Evolutionary conservation across 1,140 invertebrate species (phyloP).

Genomic region (Scaptomyza hsui): DNA sequence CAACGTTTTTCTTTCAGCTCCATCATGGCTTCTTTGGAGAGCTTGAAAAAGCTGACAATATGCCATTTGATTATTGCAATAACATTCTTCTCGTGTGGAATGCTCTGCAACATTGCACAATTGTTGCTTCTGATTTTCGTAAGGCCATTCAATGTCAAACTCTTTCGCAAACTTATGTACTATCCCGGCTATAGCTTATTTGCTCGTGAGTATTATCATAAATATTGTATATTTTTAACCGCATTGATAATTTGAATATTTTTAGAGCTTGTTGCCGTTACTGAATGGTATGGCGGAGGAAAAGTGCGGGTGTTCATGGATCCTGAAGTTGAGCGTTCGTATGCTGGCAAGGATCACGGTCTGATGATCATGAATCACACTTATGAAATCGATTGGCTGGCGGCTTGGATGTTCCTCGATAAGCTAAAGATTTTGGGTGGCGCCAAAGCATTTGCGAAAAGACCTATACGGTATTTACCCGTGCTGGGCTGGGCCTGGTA

Average conservation of each 20-base stretch:
- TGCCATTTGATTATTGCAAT: conserved; percentile 93
- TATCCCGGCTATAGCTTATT: conserved; percentile 95
- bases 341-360: conserved; percentile 94
- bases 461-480: conserved; percentile 94
- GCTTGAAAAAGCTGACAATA: conserved; percentile 51
- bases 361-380: conserved; percentile 97
- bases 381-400: conserved; percentile 97
- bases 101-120: conserved; percentile 93
- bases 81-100: conserved; percentile 94
- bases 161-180: conserved; percentile 95
- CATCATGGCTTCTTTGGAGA: conserved; percentile 46
- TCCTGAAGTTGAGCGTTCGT: conserved; percentile 90
- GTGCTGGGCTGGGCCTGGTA: conserved; percentile 97
- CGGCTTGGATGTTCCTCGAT: conserved; percentile 94
- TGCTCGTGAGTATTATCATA: conserved; percentile 91
- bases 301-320: conserved; percentile 90
- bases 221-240: too few relatives aligned
- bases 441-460: conserved; percentile 97
- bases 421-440: conserved; percentile 91
- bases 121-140: conserved; percentile 90
- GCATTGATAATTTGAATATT: background rate
- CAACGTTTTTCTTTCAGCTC: conserved; percentile 39
- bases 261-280: conserved; percentile 94
- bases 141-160: conserved; percentile 89
- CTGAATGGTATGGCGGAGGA: conserved; percentile 95